Percentiles rank a stretch among this genome's conserved stretches.
Conservation (phyloP, 2,113 vertebrate genomes). For the Chamaetylas fuelleborni region DNA sequence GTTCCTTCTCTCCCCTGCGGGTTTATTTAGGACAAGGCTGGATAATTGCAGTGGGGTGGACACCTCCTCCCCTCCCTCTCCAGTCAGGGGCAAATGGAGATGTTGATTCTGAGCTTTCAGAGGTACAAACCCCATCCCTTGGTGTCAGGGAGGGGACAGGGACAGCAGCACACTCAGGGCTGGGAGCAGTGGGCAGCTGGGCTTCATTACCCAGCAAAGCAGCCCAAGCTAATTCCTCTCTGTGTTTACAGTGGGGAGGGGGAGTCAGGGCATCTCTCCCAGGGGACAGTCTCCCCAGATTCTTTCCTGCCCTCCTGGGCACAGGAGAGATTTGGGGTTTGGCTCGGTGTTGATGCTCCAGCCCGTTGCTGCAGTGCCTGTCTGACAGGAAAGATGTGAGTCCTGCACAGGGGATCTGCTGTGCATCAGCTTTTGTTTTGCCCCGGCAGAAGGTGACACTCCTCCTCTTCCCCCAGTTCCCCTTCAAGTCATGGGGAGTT, state of each 20-base stretch:
- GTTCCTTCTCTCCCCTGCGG: neutral
- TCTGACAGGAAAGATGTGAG: neutral
- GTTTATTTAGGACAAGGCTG: neutral
- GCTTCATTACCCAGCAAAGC: neutral
- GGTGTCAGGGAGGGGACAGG: neutral
- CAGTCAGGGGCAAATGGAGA: neutral
- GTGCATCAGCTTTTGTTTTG: neutral
- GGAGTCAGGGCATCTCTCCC: neutral
- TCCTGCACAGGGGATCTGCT: neutral
- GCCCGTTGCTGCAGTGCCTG: fast-evolving
- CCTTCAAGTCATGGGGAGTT: fast-evolving
- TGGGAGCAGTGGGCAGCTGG: neutral
- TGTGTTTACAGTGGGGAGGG: neutral
- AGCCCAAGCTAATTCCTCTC: neutral
- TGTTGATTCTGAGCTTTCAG: neutral
- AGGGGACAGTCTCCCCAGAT: neutral
- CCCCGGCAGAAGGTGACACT: neutral
- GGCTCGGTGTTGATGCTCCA: neutral
- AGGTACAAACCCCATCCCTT: fast-evolving
- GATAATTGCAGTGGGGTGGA: neutral
- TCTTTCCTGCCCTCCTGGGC: neutral
- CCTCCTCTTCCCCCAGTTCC: neutral
- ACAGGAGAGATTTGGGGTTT: neutral
- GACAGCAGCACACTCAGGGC: neutral
- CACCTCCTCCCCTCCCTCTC: neutral